Conservation (phyloP, 2,888 invertebrate genomes). For the Acleris cristana region DNA sequence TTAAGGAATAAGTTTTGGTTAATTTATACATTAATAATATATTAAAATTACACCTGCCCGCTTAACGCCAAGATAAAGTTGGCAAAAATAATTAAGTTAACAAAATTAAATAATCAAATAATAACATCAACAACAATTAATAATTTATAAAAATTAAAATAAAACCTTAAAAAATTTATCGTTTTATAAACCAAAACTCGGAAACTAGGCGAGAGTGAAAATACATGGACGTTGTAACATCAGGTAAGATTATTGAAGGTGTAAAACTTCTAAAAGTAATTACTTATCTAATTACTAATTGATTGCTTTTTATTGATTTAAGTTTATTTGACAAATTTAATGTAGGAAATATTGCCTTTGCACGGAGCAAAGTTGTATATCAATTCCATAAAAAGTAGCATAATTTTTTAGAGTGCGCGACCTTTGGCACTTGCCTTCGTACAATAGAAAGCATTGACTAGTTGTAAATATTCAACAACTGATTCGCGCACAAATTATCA, state of each 20-base stretch:
- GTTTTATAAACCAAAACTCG: neutral
- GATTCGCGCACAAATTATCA: conserved; percentile 56
- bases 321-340: too few species aligned
- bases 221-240: conserved; percentile 1
- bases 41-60: too few species aligned
- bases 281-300: neutral
- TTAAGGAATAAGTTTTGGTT: conserved; percentile 1
- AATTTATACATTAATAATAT: too few species aligned
- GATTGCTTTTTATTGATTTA: neutral
- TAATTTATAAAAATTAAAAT: neutral
- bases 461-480: conserved; percentile 50
- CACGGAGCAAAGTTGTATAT: neutral
- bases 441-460: conserved; percentile 64
- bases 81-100: conserved; percentile 3
- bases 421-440: conserved; percentile 70
- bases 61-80: neutral
- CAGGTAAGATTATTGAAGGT: neutral
- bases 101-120: neutral
- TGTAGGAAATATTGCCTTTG: neutral
- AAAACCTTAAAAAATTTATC: neutral
- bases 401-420: conserved; percentile 61
- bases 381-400: conserved; percentile 55
- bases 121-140: neutral
- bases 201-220: neutral
- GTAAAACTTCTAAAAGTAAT: neutral